Evolutionary conservation across 2,113 vertebrate species (phyloP).

Genomic region (Podarcis cretensis): DNA sequence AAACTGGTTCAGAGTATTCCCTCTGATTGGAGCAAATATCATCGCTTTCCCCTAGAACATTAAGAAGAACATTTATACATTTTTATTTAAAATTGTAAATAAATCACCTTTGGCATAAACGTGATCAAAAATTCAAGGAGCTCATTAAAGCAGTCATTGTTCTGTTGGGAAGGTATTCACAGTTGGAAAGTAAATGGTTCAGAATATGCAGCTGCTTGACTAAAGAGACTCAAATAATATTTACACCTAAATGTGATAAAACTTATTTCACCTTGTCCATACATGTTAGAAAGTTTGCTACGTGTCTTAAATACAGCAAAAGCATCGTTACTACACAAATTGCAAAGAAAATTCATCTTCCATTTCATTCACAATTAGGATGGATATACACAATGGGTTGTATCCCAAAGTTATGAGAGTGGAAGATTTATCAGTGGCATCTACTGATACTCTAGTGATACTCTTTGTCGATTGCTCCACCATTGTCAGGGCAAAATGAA

Average conservation of each 20-base stretch:
- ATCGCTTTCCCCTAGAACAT: conserved; percentile 89
- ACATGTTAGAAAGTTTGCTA: conserved; percentile 31
- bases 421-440: background rate
- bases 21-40: conserved; percentile 92
- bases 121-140: conserved; percentile 50
- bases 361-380: background rate
- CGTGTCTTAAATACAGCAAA: conserved; percentile 48
- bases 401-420: background rate
- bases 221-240: conserved; percentile 50
- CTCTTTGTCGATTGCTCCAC: too few species aligned
- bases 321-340: conserved; percentile 4
- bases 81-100: conserved; percentile 62
- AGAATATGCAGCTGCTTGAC: conserved; percentile 50
- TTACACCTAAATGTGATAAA: conserved; percentile 46
- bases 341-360: conserved; percentile 4
- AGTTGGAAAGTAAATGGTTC: conserved; percentile 27
- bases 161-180: conserved; percentile 44
- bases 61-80: conserved; percentile 74
- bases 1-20: conserved; percentile 92
- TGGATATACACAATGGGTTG: background rate
- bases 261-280: conserved; percentile 43
- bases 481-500: too few species aligned
- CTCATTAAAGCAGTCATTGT: conserved; percentile 35
- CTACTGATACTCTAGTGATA: too few species aligned
- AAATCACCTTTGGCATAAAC: conserved; percentile 55